These are phyloP conservation scores for Datnioides undecimradiatus DNA, from an alignment of 2,113 vertebrate species.

Conservation along the genomic window DNA sequence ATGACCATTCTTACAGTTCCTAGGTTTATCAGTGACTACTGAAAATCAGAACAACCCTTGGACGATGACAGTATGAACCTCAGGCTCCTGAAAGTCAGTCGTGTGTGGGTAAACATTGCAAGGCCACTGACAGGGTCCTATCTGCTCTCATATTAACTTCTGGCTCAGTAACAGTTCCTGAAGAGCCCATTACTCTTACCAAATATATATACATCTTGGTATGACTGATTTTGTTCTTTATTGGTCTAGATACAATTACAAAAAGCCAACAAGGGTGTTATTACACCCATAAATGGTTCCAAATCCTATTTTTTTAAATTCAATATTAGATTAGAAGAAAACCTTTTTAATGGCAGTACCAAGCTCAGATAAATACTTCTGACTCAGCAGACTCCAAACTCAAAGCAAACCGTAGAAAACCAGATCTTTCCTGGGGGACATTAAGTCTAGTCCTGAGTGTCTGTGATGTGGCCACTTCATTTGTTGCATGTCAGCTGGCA, in stretches of 20 bases:
- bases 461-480: conserved; percentile 40
- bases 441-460: conserved; percentile 33
- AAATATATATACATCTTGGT: not conserved
- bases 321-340: not conserved
- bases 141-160: conserved; percentile 72
- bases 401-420: conserved; percentile 30
- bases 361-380: conserved; percentile 1
- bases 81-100: conserved; percentile 28
- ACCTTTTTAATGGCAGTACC: not conserved
- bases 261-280: not conserved
- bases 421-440: conserved; percentile 38
- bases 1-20: conserved; percentile 61
- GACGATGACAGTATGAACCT: conserved; percentile 35
- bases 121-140: conserved; percentile 78
- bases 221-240: not conserved
- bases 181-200: not conserved
- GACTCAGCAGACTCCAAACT: conserved; percentile 1
- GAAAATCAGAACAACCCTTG: conserved; percentile 30
- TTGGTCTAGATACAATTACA: not conserved
- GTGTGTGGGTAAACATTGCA: conserved; percentile 72
- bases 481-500: conserved; percentile 45
- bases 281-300: not conserved
- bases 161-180: conserved; percentile 1
- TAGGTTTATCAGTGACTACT: conserved; percentile 14
- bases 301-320: not conserved